phyloP scores from a whole-genome alignment of 2,797 vertebrate species.

The Acridotheres tristis region DNA sequence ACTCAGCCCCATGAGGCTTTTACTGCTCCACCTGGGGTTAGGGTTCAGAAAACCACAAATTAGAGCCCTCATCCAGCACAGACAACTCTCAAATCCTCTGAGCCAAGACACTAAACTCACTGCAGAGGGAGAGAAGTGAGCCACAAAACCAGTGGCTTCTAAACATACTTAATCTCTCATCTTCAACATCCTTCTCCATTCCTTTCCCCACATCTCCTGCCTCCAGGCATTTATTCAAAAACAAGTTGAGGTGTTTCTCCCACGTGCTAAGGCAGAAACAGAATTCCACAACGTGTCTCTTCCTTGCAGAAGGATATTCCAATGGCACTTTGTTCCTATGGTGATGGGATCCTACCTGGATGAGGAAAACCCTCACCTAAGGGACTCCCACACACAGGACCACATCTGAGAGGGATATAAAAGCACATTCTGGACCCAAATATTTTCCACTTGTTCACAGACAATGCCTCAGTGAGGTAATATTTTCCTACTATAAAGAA shows the following conservation, averaged over 20 bases:
- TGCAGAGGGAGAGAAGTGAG: not conserved
- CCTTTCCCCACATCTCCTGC: not conserved
- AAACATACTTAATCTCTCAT: not conserved
- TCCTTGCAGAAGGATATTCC: not conserved
- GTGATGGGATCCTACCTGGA: not conserved
- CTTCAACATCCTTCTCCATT: not conserved
- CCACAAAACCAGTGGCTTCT: not conserved
- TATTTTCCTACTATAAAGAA: not conserved
- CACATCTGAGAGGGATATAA: not conserved
- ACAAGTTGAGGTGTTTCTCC: not conserved
- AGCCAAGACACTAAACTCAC: not conserved
- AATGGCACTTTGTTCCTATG: not conserved
- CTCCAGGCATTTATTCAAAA: not conserved
- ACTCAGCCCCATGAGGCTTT: not conserved
- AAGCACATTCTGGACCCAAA: not conserved
- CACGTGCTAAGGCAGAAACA: not conserved
- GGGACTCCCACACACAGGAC: not conserved
- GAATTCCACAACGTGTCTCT: not conserved
- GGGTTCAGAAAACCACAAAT: not conserved
- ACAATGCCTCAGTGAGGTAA: rapidly evolving
- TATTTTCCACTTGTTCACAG: not conserved
- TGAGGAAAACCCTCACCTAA: not conserved
- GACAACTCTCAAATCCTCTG: not conserved
- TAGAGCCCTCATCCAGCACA: not conserved
- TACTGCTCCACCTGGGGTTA: not conserved